These are phyloP conservation scores for Triops longicaudatus DNA, from an alignment of 1,140 invertebrate species.

Conservation along the genomic window DNA sequence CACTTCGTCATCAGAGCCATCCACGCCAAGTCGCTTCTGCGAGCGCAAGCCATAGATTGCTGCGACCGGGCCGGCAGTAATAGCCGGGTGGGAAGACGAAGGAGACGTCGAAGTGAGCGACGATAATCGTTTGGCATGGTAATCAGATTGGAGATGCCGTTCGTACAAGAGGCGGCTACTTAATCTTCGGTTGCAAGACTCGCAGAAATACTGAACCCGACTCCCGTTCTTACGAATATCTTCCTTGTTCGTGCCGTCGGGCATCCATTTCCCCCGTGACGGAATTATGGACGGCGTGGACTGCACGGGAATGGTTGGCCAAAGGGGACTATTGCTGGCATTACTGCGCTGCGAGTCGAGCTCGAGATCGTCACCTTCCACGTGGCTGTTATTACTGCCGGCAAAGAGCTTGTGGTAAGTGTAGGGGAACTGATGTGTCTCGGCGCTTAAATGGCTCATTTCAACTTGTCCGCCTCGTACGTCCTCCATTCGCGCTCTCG, in stretches of 20 bases:
- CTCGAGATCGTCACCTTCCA: background rate
- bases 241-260: conserved; percentile 36
- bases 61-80: background rate
- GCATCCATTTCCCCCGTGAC: conserved; percentile 68
- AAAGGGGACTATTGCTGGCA: background rate
- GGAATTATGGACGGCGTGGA: conserved; percentile 47
- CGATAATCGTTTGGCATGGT: conserved; percentile 56
- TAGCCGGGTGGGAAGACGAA: conserved; percentile 20
- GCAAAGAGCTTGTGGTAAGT: background rate
- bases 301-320: conserved; percentile 35
- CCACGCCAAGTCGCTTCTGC: background rate
- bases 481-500: background rate
- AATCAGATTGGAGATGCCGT: conserved; percentile 59
- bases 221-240: conserved; percentile 40
- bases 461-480: background rate
- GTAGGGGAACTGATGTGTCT: background rate
- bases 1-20: background rate
- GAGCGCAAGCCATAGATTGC: background rate
- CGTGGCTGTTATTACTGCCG: background rate
- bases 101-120: background rate
- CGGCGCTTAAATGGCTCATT: background rate
- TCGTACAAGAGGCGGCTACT: conserved; percentile 63
- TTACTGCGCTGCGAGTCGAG: background rate
- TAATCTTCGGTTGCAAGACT: conserved; percentile 61
- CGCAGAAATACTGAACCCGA: conserved; percentile 63